phyloP scores from a whole-genome alignment of 2,113 vertebrate genomes.

The Neofelis nebulosa region DNA sequence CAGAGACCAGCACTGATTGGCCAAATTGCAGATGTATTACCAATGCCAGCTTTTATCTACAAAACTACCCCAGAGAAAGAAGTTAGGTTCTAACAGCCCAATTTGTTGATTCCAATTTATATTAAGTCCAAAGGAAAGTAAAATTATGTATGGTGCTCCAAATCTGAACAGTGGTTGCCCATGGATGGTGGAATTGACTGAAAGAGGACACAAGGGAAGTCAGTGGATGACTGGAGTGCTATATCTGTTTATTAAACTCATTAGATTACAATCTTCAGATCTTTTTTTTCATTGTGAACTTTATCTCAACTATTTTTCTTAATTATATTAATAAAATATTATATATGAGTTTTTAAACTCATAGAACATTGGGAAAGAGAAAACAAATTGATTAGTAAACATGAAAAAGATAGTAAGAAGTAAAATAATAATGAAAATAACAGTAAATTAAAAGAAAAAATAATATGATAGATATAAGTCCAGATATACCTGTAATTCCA shows the following conservation, averaged over 20 bases:
- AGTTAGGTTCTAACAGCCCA: no score
- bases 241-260: not conserved
- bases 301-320: not conserved
- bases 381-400: not conserved
- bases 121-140: not conserved
- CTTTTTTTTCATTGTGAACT: not conserved
- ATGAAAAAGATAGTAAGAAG: not conserved
- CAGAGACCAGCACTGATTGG: not conserved
- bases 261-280: not conserved
- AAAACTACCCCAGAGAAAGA: not conserved
- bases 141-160: not conserved
- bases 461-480: not conserved
- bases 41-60: not conserved
- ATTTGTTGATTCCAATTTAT: not conserved
- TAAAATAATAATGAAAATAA: not conserved
- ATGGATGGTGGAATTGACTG: not conserved
- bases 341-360: not conserved
- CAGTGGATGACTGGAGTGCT: not conserved
- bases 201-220: not conserved
- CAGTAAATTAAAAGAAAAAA: not conserved
- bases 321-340: not conserved
- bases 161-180: not conserved
- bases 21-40: not conserved
- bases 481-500: not conserved
- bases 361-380: not conserved